Base-by-base conservation (phyloP, 1,140 invertebrate genomes). In the Drosophila asahinai region DNA sequence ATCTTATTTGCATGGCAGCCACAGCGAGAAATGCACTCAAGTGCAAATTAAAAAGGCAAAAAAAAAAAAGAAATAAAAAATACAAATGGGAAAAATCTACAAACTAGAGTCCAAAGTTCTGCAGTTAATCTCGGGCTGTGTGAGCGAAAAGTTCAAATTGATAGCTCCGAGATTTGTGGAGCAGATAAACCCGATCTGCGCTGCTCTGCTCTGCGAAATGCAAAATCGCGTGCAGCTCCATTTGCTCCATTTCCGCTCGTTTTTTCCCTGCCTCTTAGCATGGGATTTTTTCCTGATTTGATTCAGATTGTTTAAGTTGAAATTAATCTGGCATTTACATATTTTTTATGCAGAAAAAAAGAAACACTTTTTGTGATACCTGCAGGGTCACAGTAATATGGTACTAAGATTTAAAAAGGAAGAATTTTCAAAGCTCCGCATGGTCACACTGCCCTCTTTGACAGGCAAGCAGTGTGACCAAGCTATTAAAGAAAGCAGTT, bases 1-100 rank as follows among this genome's bases (percentile, higher is more conserved):
- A 92, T 92, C 84, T 91, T 91, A 91, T 91, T 91, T 91, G 89
- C 89, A 89, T 91, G 81, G 86, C 86, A 77, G 65, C 73, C 54
- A 48, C 80, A 68, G 70, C 72, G 65, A 81, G 80, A 87, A 75
- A 77, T 72, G 83, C 76, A 81, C 68, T 77, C 68, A 76, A 77
- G 59, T 80, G 82, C 71, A 90, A 90, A 90, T 90, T 90, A 90
- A 86, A 90, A 72, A 76, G 78, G 65, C 49, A 36, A 48, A 52
- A 52, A 40, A 49, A 33, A 90, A 86, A 90, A 71, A 76, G 74
- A 22, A 22, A 22, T 22, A 22, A 22, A 17, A 22, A 67, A 64
- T 47, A 57, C 54, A 57, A 57, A 57, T 57, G 54, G 54, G 36
- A 57, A 17, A 48, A 67, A 58, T 45, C 30, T 66, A 66, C 67